Base-by-base conservation (phyloP, 2,888 invertebrate species). In the Harmothoe impar region DNA sequence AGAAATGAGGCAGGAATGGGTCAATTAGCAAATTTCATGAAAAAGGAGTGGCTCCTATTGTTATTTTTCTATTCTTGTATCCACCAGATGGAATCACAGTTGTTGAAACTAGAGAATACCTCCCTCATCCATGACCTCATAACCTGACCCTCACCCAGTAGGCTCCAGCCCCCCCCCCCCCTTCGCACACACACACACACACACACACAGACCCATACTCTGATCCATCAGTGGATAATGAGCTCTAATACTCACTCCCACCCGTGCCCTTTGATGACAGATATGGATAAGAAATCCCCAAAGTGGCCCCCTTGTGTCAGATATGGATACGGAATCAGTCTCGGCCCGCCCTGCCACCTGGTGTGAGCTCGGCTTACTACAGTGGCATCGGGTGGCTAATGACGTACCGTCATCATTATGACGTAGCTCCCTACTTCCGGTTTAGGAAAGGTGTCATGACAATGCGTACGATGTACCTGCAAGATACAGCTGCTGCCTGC, bases 381-480 rank as follows among this genome's bases (percentile, higher is more conserved):
- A 33, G 81, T 35, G 81, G 35, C 25, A 43, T 81, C 81, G 81
- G 81, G 81, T 81, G 20, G 35, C 77, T 77, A 31, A 15, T 77
- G 31, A 20, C n/a, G 62, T 62, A 15, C 43, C 10, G 62, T 62
- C 62, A 62, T 62, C 62, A 43, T 43, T 43, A 43, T 43, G 43
- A 7, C 43, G 5, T 43, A 7, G 43, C 43, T n/a, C 43, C 43
- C 43, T 3, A 43, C 43, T 43, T 43, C 43, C 43, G 43, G 43
- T 10, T 43, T 10, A 43, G 43, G 5, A 43, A 43, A 43, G 43
- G 43, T 43, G 43, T 43, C 43, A 43, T 43, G 10, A 43, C 43
- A 43, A 3, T 7, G 10, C 3, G 43, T 43, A 43, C 43, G 10
- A 43, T 43, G 43, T 43, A 43, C 43, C 43, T 7, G 5, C 10